Base-by-base conservation (phyloP, 2,797 vertebrate species). In the Poeciliopsis gracilis region DNA sequence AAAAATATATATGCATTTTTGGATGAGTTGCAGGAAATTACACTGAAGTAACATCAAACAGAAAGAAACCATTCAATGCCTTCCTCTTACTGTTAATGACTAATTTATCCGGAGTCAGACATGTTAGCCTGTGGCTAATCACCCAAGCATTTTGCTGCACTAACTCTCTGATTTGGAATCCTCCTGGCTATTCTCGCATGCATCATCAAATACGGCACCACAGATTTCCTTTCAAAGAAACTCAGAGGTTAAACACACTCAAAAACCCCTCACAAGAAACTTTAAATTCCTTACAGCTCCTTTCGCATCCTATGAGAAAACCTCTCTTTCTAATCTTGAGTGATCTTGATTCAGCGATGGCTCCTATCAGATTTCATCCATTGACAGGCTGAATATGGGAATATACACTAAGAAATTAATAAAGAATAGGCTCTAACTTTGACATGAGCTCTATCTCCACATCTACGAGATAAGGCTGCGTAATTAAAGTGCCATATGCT, bases 401-500 rank as follows among this genome's bases (percentile, higher is more conserved):
- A 94, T 93, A 95, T 95, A 95, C 94, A 86, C 92, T 92, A 89
- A 92, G 94, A 93, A 94, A 94, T 92, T 93, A 95, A 95, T 95
- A 95, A 95, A 95, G 93, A 90, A 82, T 69, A 87, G 88, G 85
- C 88, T 95, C 90, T 92, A 93, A 95, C 93, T 93, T 91, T 94
- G 93, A 94, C 92, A 86, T 41, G 76, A 91, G 90, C 91, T 91
- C 90, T 94, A 96, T 95, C 95, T 93, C 84, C 89, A 91, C 91
- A 96, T 95, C 95, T 91, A 94, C 95, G 95, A 93, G 94, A 95
- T 95, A 95, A 94, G 93, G 81, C 85, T 84, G 88, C 89, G 92
- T 95, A 96, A 96, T 96, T 96, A 96, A 96, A 96, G 95, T 95
- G 95, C 95, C 95, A 95, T 59, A 70, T 46, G 88, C 85, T 89